These are phyloP conservation scores for Leptodirus hochenwartii DNA, from an alignment of 2,888 invertebrate species.

Conservation along the genomic window DNA sequence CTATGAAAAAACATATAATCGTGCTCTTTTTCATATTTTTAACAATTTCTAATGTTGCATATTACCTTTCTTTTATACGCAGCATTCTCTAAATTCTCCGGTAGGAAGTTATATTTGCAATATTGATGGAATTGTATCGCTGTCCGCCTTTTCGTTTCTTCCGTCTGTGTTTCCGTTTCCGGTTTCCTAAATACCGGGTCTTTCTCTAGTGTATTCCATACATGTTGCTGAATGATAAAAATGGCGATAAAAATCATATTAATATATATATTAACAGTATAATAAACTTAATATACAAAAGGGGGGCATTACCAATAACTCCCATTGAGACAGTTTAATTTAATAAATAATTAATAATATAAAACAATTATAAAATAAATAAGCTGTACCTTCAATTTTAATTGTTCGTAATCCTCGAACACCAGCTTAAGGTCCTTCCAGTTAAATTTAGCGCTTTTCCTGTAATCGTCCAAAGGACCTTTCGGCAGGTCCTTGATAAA, in stretches of 20 bases:
- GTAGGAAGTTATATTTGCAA: slow-evolving; percentile 45
- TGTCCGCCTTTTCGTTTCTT: slow-evolving; percentile 54
- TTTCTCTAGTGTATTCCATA: slow-evolving; percentile 59
- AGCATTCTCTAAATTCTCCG: slow-evolving; percentile 38
- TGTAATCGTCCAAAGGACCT: slow-evolving; percentile 63
- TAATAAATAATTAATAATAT: background rate
- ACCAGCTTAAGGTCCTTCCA: slow-evolving; percentile 72
- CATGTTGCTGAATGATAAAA: slow-evolving; percentile 39
- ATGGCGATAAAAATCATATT: background rate
- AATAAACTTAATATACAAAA: background rate
- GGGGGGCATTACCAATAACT: background rate
- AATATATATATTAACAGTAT: background rate
- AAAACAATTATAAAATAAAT: background rate
- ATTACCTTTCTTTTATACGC: slow-evolving; percentile 45
- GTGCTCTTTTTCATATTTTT: too few species aligned
- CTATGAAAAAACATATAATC: too few species aligned
- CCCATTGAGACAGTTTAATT: background rate
- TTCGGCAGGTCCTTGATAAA: slow-evolving; percentile 43
- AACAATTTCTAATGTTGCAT: slow-evolving; percentile 4
- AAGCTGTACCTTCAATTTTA: slow-evolving; percentile 54
- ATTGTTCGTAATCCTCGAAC: slow-evolving; percentile 51
- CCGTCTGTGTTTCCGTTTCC: slow-evolving; percentile 38
- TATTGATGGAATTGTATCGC: slow-evolving; percentile 50
- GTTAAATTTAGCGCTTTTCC: slow-evolving; percentile 63
- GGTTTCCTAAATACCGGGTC: slow-evolving; percentile 62